These are phyloP conservation scores for Tetrao urogallus DNA, from an alignment of 2,113 vertebrate species.

Conservation along the genomic window DNA sequence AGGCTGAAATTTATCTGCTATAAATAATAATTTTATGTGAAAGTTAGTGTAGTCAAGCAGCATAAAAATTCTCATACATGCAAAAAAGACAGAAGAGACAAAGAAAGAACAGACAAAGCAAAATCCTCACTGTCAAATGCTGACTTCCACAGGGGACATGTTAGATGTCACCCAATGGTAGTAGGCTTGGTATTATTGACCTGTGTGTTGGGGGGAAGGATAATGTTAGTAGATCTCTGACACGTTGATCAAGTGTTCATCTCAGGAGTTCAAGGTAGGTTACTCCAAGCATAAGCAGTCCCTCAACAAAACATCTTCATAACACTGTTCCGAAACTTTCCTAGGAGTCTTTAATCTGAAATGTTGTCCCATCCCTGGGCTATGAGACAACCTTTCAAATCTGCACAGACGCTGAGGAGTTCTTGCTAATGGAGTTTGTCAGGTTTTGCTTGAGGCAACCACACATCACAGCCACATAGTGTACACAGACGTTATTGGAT, in stretches of 20 bases:
- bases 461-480: too few species aligned
- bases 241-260: fast-evolving
- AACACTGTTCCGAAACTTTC: neutral
- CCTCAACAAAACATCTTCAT: neutral
- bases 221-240: neutral
- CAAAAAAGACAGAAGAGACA: neutral
- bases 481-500: neutral
- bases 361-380: neutral
- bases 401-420: neutral
- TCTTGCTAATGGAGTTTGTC: neutral
- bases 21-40: neutral
- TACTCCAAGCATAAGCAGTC: neutral
- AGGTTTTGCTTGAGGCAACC: neutral
- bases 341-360: neutral
- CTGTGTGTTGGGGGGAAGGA: neutral
- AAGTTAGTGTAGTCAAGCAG: neutral
- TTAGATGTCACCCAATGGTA: neutral
- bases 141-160: neutral
- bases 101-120: neutral
- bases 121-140: neutral
- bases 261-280: neutral
- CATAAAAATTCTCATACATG: neutral
- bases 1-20: neutral
- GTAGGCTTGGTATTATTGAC: neutral
- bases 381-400: neutral